phyloP scores from a whole-genome alignment of 2,113 vertebrate genomes.

The Tiliqua scincoides region DNA sequence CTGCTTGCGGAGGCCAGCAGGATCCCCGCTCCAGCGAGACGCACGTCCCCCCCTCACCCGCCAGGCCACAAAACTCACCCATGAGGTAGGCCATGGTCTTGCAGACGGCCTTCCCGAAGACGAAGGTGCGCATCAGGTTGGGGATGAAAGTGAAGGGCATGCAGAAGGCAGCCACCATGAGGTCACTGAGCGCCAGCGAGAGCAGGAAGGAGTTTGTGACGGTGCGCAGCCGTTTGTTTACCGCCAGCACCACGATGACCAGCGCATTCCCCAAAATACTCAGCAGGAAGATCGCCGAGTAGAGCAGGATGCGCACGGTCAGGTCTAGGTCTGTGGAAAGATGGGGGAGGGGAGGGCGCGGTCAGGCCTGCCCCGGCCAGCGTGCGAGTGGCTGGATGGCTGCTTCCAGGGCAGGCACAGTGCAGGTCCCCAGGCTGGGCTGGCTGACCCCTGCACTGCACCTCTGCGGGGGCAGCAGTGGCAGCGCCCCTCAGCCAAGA shows the following conservation, averaged over 20 bases:
- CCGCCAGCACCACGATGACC: constrained; percentile 88
- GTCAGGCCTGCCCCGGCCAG: background rate
- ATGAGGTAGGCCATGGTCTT: constrained; percentile 93
- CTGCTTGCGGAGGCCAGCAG: background rate
- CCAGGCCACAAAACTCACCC: constrained; percentile 78
- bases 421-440: background rate
- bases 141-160: constrained; percentile 97
- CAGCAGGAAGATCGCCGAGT: constrained; percentile 87
- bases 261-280: constrained; percentile 91
- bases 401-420: background rate
- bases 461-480: background rate
- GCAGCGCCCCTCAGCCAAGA: background rate
- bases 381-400: background rate
- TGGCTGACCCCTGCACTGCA: too few relatives aligned
- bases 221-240: constrained; percentile 91
- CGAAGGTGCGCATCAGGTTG: constrained; percentile 91
- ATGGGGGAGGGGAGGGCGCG: accelerated
- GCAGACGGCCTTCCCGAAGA: constrained; percentile 93
- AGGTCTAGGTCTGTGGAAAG: constrained; percentile 80
- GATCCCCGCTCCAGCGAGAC: accelerated
- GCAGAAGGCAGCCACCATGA: constrained; percentile 92
- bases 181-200: constrained; percentile 92
- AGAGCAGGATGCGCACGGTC: constrained; percentile 86
- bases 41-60: accelerated
- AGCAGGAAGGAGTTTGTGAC: constrained; percentile 96